Conservation (phyloP, 2,888 invertebrate species). For the Ichneumon xanthorius region DNA sequence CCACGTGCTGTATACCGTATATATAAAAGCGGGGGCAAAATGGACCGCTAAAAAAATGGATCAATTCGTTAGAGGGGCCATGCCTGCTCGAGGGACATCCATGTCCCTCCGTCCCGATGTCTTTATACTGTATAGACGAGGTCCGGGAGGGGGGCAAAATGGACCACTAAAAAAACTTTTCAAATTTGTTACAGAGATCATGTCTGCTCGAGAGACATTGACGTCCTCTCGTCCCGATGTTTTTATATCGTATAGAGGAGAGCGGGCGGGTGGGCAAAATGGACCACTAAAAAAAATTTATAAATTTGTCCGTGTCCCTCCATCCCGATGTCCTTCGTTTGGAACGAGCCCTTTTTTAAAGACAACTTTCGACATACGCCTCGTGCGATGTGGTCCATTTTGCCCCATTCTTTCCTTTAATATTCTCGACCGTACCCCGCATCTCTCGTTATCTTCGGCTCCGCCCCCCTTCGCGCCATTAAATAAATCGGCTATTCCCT, state of each 20-base stretch:
- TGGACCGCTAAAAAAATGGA: background rate
- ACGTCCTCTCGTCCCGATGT: too few species aligned
- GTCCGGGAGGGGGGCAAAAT: background rate
- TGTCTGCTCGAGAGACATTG: too few species aligned
- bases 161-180: background rate
- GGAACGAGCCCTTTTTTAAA: background rate
- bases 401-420: background rate
- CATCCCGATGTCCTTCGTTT: background rate
- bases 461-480: slow-evolving; percentile 38
- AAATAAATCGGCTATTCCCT: slow-evolving; percentile 46
- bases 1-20: slow-evolving; percentile 31
- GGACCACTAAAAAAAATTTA: background rate
- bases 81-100: too few species aligned
- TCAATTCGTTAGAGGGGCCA: too few species aligned
- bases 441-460: slow-evolving; percentile 44
- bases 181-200: too few species aligned
- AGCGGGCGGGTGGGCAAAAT: background rate
- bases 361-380: background rate
- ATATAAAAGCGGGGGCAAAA: background rate
- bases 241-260: background rate
- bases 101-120: too few species aligned
- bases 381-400: background rate
- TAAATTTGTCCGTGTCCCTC: too few species aligned
- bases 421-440: slow-evolving; percentile 1
- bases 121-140: background rate